phyloP scores from a whole-genome alignment of 2,888 invertebrate genomes.

The Drosophila fungiperda region DNA sequence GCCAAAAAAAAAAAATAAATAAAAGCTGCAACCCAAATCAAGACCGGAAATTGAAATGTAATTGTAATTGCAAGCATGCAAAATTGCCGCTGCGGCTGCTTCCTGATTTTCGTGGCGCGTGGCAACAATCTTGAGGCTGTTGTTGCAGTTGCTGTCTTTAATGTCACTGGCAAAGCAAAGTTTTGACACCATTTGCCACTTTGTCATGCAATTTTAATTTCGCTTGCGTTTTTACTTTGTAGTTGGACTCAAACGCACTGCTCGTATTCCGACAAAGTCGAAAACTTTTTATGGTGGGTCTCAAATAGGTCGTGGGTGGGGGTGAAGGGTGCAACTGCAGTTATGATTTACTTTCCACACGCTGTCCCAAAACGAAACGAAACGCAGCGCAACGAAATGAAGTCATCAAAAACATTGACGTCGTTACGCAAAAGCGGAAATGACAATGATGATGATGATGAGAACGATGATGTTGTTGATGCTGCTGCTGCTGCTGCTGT shows the following conservation, averaged over 20 bases:
- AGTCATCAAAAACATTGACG: slow-evolving; percentile 78
- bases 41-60: slow-evolving; percentile 63
- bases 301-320: not conserved
- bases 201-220: slow-evolving; percentile 80
- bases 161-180: slow-evolving; percentile 60
- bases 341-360: slow-evolving; percentile 73
- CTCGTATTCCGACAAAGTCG: slow-evolving; percentile 76
- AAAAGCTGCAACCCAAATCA: slow-evolving; percentile 39
- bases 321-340: slow-evolving; percentile 37
- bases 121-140: slow-evolving; percentile 9
- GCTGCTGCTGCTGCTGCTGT: not conserved
- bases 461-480: slow-evolving; percentile 10
- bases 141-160: slow-evolving; percentile 9
- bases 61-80: slow-evolving; percentile 44
- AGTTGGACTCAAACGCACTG: slow-evolving; percentile 42
- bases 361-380: slow-evolving; percentile 56
- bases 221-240: slow-evolving; percentile 68
- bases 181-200: slow-evolving; percentile 80
- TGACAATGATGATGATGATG: slow-evolving; percentile 71
- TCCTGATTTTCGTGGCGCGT: slow-evolving; percentile 17
- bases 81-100: slow-evolving; percentile 5
- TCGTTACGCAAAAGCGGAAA: slow-evolving; percentile 79
- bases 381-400: slow-evolving; percentile 72
- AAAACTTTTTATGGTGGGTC: slow-evolving; percentile 69
- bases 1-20: not conserved